Base-by-base conservation (phyloP, 2,888 invertebrate species). In the Falcaria lacertinaria region DNA sequence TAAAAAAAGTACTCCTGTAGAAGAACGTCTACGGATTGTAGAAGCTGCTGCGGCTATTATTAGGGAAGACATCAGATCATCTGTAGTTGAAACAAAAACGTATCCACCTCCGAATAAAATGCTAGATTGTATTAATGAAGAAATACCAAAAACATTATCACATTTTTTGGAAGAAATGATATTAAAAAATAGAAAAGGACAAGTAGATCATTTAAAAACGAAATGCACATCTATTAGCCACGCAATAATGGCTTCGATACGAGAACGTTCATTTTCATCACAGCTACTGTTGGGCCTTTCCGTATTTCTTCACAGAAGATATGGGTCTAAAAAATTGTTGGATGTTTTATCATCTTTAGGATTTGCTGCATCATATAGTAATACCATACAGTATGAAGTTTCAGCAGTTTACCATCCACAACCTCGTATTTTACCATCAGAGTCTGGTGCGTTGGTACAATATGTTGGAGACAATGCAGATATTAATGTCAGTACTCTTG, bases 41-140 rank as follows among this genome's bases (percentile, higher is more conserved):
- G 62, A 74, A 67, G 65, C 69, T 64, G 74, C 74, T 42, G 71
- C 70, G 42, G 66, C 67, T 38, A 74, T 75, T 57, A 61, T 74
- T 64, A 61, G 64, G 41, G 67, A 75, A 67, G 74, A 78, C 50
- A 75, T 75, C 36, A 51, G 64, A 61, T 54, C 66, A 50, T 52
- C 59, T 43, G 49, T 66, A 50, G 60, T 68, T 57, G 64, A 71
- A 57, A 72, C 59, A 22, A 58, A 67, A 41, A 51, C 58, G 43
- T 76, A 71, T 69, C 63, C 69, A 55, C 64, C 70, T 57, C 62
- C 70, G 19, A 62, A 47, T 63, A 57, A 67, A 66, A 71, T 60
- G 53, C 19, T 55, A 44, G 54, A 60, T 50, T 8, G 32, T 52
- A 61, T 62, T 59, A 64, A 57, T 50, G 40, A 52, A 47, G 48